Conservation (phyloP, 1,140 invertebrate genomes). For the Drosophila rufa region DNA sequence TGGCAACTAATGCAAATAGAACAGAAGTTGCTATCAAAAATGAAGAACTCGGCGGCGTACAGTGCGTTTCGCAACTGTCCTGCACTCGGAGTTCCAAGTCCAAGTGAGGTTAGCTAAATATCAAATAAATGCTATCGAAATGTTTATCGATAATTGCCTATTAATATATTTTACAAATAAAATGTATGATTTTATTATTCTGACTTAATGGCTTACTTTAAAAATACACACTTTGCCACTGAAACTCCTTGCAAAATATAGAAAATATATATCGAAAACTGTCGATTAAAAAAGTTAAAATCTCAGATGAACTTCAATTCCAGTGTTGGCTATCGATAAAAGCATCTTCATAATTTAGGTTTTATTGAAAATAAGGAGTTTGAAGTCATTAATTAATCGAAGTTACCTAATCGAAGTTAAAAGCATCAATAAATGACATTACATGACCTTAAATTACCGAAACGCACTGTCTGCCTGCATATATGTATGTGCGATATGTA, state of each 20-base stretch:
- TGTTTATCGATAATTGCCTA: not conserved
- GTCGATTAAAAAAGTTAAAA: too few relatives aligned
- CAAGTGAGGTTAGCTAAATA: too few relatives aligned
- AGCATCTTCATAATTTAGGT: too few relatives aligned
- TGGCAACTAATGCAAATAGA: conserved; percentile 39
- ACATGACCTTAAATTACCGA: not conserved
- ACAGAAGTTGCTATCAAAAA: conserved; percentile 31
- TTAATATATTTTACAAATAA: fast-evolving
- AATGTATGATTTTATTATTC: fast-evolving
- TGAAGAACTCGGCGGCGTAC: conserved; percentile 9
- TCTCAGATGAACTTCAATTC: too few relatives aligned
- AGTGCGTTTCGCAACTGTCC: conserved; percentile 20
- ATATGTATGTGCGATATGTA: not conserved
- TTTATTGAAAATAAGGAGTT: too few relatives aligned
- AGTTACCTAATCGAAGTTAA: too few relatives aligned
- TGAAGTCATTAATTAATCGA: too few relatives aligned
- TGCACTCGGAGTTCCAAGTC: not conserved
- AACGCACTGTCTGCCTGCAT: conserved; percentile 29
- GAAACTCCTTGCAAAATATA: not conserved
- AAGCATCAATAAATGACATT: too few relatives aligned
- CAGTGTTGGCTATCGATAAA: too few relatives aligned
- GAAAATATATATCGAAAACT: not conserved
- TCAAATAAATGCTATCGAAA: not conserved
- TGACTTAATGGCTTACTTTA: not conserved
- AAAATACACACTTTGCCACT: not conserved